Base-by-base conservation (phyloP, 2,797 vertebrate genomes). In the Todus mexicanus region DNA sequence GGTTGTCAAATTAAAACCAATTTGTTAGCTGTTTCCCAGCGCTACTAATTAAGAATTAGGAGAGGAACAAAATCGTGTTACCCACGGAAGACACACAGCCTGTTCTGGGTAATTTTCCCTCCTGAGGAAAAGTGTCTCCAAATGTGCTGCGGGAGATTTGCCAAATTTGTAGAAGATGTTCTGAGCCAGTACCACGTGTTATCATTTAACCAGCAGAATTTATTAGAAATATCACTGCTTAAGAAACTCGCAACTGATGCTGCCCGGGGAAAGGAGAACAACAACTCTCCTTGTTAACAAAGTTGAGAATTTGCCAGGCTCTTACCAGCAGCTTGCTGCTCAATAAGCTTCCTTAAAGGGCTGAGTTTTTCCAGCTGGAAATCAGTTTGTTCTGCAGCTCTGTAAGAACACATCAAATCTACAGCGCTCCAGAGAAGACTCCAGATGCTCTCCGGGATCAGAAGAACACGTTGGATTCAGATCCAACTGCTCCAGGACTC, bases 261-360 rank as follows among this genome's bases (percentile, higher is more conserved):
- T 72, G 81, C 84, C n/a, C 4, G 23, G 66, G 25, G 29, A 82
- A 38, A 60, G 9, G 33, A 92, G 89, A 94, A 95, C 96, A 96
- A 86, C 31, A 92, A 89, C 86, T 81, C 75, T 48, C 86, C 70
- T 91, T 93, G 75, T 96, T 87, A 94, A 90, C 85, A 92, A 81
- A 57, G 77, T 27, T 96, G 95, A 89, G 50, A 37, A 38, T 54
- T 54, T 94, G 96, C 96, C 96, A 96, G 83, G 93, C 70, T 88
- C 80, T 84, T 9, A 65, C n/a, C 37, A 93, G 33, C 64, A 94
- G 90, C 77, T 94, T 94, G 82, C 7, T 83, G 83, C 84, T 95
- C 81, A 91, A 95, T 63, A 82, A 71, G 93, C 95, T 96, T 94
- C 93, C 56, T 89, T 76, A 64, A 91, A 94, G 87, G 63, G 78